Percentiles rank a stretch among this genome's conserved stretches.
Evolutionary conservation across 2,797 vertebrate genomes (phyloP).

Genomic region (Allobates femoralis): DNA sequence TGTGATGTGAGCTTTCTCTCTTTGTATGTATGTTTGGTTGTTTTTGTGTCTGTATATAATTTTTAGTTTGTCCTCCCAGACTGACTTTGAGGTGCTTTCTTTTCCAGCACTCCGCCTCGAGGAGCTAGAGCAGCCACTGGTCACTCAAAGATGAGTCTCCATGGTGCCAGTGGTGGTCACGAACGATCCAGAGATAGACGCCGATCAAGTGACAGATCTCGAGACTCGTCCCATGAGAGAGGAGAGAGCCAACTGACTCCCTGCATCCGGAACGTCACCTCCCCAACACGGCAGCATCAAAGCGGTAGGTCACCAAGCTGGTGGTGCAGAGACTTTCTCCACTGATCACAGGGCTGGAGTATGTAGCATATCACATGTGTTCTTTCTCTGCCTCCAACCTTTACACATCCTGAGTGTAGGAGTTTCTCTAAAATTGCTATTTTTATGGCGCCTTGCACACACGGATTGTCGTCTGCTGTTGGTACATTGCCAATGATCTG

Average conservation of each 20-base stretch:
- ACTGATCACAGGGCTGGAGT: neutral
- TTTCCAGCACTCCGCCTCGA: slow-evolving; percentile 81
- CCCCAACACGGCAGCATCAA: slow-evolving; percentile 94
- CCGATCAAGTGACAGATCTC: slow-evolving; percentile 94
- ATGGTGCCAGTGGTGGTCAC: slow-evolving; percentile 89
- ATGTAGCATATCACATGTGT: neutral
- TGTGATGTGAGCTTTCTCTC: neutral
- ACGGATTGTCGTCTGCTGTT: neutral
- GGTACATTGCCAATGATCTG: neutral
- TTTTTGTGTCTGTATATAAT: neutral
- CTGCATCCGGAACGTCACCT: slow-evolving; percentile 97
- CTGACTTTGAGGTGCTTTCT: neutral
- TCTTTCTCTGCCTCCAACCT: neutral
- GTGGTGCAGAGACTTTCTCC: neutral
- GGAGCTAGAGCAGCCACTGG: slow-evolving; percentile 81
- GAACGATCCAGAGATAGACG: slow-evolving; percentile 94
- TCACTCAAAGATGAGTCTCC: slow-evolving; percentile 91
- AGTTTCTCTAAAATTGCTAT: neutral
- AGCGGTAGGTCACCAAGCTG: slow-evolving; percentile 78
- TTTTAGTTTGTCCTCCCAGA: too few species aligned
- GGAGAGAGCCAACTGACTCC: slow-evolving; percentile 95
- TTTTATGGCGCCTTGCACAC: neutral
- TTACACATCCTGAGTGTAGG: neutral
- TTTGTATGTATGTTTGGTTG: neutral
- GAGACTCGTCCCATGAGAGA: slow-evolving; percentile 97